Conservation (phyloP, 1,140 invertebrate species). For the Drosophila ercepeae region DNA sequence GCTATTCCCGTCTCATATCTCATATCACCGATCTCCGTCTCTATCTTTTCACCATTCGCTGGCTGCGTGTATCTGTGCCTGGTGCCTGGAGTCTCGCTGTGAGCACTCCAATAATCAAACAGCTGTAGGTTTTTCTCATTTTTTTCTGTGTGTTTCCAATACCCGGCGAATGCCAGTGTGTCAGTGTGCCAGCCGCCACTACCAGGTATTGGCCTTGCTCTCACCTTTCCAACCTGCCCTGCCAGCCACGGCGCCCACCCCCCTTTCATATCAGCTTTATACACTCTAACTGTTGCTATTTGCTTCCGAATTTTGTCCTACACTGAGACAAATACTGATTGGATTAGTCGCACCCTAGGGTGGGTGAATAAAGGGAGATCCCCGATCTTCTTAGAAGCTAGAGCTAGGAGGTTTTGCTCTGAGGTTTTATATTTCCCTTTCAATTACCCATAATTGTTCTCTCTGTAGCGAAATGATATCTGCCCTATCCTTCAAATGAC, state of each 20-base stretch:
- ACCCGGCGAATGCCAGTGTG: conserved; percentile 20
- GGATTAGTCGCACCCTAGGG: background rate
- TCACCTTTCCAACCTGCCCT: background rate
- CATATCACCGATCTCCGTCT: conserved; percentile 1
- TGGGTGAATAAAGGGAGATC: background rate
- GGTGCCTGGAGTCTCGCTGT: conserved; percentile 1
- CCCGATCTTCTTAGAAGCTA: conserved; percentile 11
- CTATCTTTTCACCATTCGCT: conserved; percentile 7
- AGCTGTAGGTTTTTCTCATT: conserved; percentile 25
- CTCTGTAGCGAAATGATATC: background rate
- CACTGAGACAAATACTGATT: conserved; percentile 12
- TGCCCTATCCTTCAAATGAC: conserved; percentile 14
- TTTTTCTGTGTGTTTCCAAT: background rate
- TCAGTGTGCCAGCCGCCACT: conserved; percentile 33
- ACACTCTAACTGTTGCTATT: conserved; percentile 20
- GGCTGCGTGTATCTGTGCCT: background rate
- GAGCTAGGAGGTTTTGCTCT: background rate
- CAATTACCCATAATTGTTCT: no score
- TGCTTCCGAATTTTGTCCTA: conserved; percentile 41
- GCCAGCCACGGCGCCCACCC: background rate
- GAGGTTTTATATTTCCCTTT: no score
- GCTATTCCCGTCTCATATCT: background rate
- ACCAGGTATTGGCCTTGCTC: conserved; percentile 36
- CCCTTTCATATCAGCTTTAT: background rate
- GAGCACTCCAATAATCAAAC: conserved; percentile 43